Conservation (phyloP, 1,140 invertebrate genomes). For the Calephelis nemesis region DNA sequence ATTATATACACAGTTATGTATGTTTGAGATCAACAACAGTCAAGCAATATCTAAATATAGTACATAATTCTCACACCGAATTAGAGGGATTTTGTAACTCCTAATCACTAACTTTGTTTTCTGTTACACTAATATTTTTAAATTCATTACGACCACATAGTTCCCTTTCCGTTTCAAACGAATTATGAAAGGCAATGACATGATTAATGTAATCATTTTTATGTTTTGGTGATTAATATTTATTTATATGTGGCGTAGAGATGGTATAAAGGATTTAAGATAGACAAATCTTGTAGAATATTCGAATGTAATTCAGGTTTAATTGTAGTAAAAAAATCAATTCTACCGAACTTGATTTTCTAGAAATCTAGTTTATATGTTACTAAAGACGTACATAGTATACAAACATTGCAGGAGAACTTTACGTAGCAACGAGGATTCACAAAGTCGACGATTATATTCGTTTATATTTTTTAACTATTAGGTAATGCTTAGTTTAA, state of each 20-base stretch:
- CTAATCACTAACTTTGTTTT: slow-evolving; percentile 32
- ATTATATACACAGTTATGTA: slow-evolving; percentile 74
- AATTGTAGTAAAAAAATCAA: slow-evolving; percentile 8
- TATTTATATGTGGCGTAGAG: background rate
- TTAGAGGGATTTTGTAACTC: slow-evolving; percentile 36
- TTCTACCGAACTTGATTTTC: slow-evolving; percentile 7
- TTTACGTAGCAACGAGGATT: slow-evolving; percentile 9
- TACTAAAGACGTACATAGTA: slow-evolving; percentile 6
- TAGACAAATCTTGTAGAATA: background rate
- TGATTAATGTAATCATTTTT: background rate
- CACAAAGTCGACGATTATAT: slow-evolving; percentile 13
- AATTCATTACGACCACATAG: background rate
- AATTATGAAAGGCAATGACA: background rate
- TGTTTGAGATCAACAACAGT: slow-evolving; percentile 75
- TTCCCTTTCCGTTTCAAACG: background rate
- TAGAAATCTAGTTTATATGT: slow-evolving; percentile 5
- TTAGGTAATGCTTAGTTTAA: slow-evolving; percentile 8
- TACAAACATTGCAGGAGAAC: slow-evolving; percentile 6
- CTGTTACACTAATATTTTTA: slow-evolving; percentile 1
- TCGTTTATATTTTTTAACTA: slow-evolving; percentile 12
- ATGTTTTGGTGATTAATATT: background rate
- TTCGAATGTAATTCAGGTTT: background rate
- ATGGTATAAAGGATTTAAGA: background rate
- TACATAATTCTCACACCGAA: slow-evolving; percentile 45
- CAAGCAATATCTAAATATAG: slow-evolving; percentile 68